Conservation (phyloP, 1,140 invertebrate species). For the Trinorchestia longiramus region DNA sequence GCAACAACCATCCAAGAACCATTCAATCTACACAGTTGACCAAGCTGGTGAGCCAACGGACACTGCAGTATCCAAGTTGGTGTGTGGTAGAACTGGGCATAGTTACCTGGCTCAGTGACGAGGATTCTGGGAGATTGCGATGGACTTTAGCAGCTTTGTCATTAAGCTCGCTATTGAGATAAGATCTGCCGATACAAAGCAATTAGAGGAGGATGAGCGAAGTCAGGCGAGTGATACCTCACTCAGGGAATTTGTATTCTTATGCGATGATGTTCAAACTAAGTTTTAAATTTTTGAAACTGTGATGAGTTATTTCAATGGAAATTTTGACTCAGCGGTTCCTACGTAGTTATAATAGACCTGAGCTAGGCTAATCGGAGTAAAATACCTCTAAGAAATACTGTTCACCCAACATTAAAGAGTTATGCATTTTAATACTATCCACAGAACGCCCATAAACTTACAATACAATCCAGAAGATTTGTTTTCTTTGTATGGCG, state of each 20-base stretch:
- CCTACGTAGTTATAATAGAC: neutral
- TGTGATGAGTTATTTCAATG: neutral
- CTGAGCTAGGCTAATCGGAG: no score
- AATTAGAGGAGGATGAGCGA: neutral
- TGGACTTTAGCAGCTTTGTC: conserved; percentile 4
- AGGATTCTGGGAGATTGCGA: neutral
- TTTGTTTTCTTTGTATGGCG: no score
- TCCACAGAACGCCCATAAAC: no score
- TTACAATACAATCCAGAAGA: no score
- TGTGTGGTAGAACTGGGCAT: neutral
- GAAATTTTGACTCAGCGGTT: neutral
- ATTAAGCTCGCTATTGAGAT: neutral
- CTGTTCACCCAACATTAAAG: neutral
- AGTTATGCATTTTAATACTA: no score
- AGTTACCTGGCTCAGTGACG: conserved; percentile 1
- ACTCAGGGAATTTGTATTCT: neutral
- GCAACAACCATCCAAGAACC: neutral
- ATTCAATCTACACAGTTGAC: neutral
- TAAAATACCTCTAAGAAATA: neutral
- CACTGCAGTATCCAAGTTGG: neutral
- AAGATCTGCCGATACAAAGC: conserved; percentile 11
- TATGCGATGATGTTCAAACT: neutral
- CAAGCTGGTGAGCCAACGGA: neutral
- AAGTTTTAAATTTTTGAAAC: neutral
- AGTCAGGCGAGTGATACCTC: neutral